phyloP scores from a whole-genome alignment of 2,888 invertebrate species.

The Prosopocoilus inquinatus region DNA sequence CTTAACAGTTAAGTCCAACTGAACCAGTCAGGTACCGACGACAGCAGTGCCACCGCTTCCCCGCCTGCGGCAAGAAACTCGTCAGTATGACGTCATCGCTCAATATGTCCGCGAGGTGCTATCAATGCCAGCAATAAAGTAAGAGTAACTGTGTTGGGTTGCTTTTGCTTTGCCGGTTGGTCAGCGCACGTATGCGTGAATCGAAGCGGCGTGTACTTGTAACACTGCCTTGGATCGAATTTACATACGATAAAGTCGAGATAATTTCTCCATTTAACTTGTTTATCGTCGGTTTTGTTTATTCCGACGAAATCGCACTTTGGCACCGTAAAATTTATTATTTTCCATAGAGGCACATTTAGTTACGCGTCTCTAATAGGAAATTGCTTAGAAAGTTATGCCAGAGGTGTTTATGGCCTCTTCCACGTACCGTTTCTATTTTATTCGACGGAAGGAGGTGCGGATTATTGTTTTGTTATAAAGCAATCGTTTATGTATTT shows the following conservation, averaged over 20 bases:
- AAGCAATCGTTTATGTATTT: too few relatives aligned
- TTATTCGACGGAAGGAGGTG: too few relatives aligned
- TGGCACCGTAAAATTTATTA: too few relatives aligned
- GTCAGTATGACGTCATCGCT: slow-evolving; percentile 18
- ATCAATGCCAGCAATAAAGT: slow-evolving; percentile 26
- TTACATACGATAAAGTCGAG: slow-evolving; percentile 4
- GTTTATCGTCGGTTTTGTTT: neutral
- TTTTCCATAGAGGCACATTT: too few relatives aligned
- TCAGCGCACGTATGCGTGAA: slow-evolving; percentile 19
- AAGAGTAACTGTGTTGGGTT: slow-evolving; percentile 15
- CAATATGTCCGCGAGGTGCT: slow-evolving; percentile 27
- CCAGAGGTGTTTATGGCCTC: too few relatives aligned
- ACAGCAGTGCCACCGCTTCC: slow-evolving; percentile 22
- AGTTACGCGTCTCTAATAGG: too few relatives aligned
- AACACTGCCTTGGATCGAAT: slow-evolving; percentile 14
- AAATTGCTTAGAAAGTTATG: too few relatives aligned
- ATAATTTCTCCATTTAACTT: slow-evolving; percentile 1
- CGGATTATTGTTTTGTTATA: too few relatives aligned
- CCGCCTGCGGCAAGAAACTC: slow-evolving; percentile 18
- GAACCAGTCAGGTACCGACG: neutral
- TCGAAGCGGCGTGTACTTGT: neutral
- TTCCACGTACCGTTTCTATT: too few relatives aligned
- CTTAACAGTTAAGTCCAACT: too few relatives aligned
- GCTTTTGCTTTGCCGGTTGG: slow-evolving; percentile 6
- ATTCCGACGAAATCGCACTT: neutral